Evolutionary conservation across 2,888 invertebrate genomes (phyloP), one percentile per base, ranked within the genome.

Genomic region (Mythimna loreyi): DNA sequence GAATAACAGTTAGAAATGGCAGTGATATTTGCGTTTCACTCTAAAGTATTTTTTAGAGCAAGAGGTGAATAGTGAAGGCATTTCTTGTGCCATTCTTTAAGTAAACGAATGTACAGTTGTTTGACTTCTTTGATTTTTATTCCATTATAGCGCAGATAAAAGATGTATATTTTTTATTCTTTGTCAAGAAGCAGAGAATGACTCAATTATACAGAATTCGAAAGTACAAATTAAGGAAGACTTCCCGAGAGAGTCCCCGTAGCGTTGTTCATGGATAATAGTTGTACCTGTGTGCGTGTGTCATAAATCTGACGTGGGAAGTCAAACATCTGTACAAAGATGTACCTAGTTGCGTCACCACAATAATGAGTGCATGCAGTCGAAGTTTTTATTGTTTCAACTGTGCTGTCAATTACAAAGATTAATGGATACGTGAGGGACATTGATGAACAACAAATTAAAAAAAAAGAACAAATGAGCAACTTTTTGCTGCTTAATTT

Each of bases 341-440:
- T 47, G 52, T 57, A 65, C 56, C 62, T 75, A n/a, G n/a, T n/a
- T n/a, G 62, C 75, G 72, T 79, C 78, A 75, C 67, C 72, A 78
- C 72, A 63, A 61, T n/a, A n/a, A n/a, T 68, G 40, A 52, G 61
- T 61, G 58, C 72, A 74, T 78, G 75, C 73, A 71, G 79, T 72
- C 49, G 61, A 80, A n/a, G 60, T 73, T 64, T 66, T 65, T 64
- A 79, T 76, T 83, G 79, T 83, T 57, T 67, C 53, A 68, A 73
- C 57, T 49, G 60, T 73, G 70, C 58, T 65, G 68, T 53, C 72
- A 63, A 70, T 75, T 65, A 76, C 67, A 72, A 60, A 75, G 55
- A 72, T 66, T 78, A 71, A 60, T 63, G 19, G 43, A 53, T 69
- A 59, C 33, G 65, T 72, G 63, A 71, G 23, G 49, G n/a, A 60